These are phyloP conservation scores for Drosophila antonietae DNA, from an alignment of 2,888 invertebrate genomes.

Conservation along the genomic window DNA sequence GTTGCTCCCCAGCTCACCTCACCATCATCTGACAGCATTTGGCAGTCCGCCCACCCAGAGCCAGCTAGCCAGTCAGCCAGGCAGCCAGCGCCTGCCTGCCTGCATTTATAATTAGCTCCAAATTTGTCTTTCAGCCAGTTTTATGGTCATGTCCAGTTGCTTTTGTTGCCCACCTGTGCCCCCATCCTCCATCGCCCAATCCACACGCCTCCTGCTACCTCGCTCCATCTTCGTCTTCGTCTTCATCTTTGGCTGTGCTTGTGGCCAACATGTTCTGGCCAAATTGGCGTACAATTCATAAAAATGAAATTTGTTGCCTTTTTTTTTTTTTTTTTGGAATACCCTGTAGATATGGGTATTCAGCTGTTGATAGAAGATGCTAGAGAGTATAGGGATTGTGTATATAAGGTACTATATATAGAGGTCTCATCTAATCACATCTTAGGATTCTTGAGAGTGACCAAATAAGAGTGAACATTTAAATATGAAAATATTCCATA, in stretches of 20 bases:
- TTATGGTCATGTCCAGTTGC: slow-evolving; percentile 67
- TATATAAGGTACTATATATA: background rate
- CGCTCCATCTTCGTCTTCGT: background rate
- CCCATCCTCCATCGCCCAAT: background rate
- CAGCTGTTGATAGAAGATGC: background rate
- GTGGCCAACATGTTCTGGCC: slow-evolving; percentile 54
- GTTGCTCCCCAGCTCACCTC: background rate
- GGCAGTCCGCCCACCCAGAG: slow-evolving; percentile 52
- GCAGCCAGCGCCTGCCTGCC: slow-evolving; percentile 54
- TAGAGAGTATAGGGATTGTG: background rate
- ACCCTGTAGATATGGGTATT: background rate
- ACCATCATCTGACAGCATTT: slow-evolving; percentile 13
- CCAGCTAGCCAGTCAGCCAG: slow-evolving; percentile 7
- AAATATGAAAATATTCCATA: too few relatives aligned
- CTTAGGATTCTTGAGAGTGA: background rate
- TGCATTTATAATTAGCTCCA: slow-evolving; percentile 77
- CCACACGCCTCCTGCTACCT: background rate
- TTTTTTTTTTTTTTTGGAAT: background rate
- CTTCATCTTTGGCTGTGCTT: slow-evolving; percentile 1
- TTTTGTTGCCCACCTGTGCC: background rate
- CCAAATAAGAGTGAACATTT: background rate
- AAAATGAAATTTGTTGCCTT: slow-evolving; percentile 50
- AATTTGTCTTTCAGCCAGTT: slow-evolving; percentile 71
- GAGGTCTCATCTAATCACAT: background rate
- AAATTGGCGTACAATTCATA: slow-evolving; percentile 66